Base-by-base conservation (phyloP, 2,888 invertebrate species). In the Vesta saturnalis region DNA sequence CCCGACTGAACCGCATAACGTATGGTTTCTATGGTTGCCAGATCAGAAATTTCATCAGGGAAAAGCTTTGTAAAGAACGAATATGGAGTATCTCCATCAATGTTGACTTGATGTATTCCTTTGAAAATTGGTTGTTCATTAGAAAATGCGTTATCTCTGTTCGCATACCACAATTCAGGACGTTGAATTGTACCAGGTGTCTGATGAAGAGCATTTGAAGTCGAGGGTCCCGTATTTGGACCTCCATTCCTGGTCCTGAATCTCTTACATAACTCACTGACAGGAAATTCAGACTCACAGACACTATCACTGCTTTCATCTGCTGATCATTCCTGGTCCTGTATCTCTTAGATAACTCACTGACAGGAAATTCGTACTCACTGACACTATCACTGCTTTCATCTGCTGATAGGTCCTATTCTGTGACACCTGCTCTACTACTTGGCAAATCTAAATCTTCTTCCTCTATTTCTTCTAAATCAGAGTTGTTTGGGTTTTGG, bases 311-410 rank as follows among this genome's bases (percentile, higher is more conserved):
- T 23, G 57, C 21, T 57, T 57, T 30, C 57, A 21, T 57, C 57
- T 57, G 57, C 30, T 57, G 57, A 57, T 21, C 4, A 10, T 4
- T 30, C 10, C 5, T 6, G 10, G 4, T 21, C 22, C 16, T 47
- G 16, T 47, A 47, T 47, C 16, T 47, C 47, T 16, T 47, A 47
- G 47, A 47, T 47, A 47, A 47, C n/a, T 47, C 47, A 47, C 5
- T 47, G 47, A 47, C 5, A 47, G n/a, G 47, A 4, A 47, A 47
- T 47, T 47, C 47, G 47, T 47, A 47, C 47, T 47, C 47, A 60
- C 22, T 57, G 22, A 19, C 23, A 21, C 16, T 23, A 22, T 57
- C 57, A 22, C 15, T 23, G 57, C 21, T 57, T 57, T 30, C 57
- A 21, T 57, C 57, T 57, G 57, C 30, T 57, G 57, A 57, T 21